Evolutionary conservation across 2,888 invertebrate species (phyloP).

Genomic region (Rhagium mordax): DNA sequence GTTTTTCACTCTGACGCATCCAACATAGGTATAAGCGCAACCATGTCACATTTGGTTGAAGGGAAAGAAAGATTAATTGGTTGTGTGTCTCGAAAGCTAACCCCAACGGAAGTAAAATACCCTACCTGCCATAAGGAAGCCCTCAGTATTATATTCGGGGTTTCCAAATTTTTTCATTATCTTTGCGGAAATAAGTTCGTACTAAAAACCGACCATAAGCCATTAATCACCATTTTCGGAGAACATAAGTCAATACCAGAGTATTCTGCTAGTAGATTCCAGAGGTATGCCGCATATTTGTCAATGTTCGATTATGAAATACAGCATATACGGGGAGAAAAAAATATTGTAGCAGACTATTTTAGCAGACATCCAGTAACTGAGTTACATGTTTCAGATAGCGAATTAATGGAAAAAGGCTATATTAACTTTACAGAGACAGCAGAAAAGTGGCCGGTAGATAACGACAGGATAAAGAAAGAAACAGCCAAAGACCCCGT

Average conservation of each 20-base stretch:
- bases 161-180: neutral
- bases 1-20: too few species aligned
- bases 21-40: too few species aligned
- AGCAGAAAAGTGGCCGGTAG: neutral
- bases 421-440: neutral
- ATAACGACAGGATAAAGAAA: neutral
- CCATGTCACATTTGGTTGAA: too few species aligned
- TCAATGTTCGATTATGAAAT: conserved; percentile 8
- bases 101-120: too few species aligned
- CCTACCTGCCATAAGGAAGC: too few species aligned
- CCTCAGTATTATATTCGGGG: too few species aligned
- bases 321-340: neutral
- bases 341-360: neutral
- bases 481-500: conserved; percentile 3
- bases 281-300: conserved; percentile 8
- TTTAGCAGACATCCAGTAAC: neutral
- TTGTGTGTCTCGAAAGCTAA: too few species aligned
- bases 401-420: too few species aligned
- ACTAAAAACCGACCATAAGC: conserved; percentile 9
- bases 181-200: neutral
- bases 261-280: neutral
- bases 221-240: neutral
- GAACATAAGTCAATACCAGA: conserved; percentile 1
- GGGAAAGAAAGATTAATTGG: too few species aligned
- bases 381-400: too few species aligned